phyloP scores from a whole-genome alignment of 2,888 invertebrate species.

The Taphrorychus bicolor region DNA sequence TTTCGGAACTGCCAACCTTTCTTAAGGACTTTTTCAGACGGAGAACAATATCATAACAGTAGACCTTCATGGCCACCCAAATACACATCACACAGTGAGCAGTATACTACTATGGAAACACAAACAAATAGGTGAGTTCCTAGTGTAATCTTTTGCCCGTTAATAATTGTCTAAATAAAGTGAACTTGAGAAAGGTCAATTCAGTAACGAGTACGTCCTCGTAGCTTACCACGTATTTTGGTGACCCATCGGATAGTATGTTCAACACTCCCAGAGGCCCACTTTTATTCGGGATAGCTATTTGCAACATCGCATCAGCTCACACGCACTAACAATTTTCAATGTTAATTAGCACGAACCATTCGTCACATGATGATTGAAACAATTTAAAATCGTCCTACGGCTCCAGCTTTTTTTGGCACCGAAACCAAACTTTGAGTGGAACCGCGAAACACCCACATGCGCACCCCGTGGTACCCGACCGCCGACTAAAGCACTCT shows the following conservation, averaged over 20 bases:
- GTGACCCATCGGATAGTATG: conserved; percentile 15
- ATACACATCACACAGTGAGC: too few species aligned
- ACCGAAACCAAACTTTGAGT: background rate
- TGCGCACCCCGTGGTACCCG: background rate
- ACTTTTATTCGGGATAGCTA: conserved; percentile 24
- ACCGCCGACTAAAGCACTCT: background rate
- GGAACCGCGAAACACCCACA: background rate
- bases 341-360: background rate
- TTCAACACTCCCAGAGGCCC: conserved; percentile 14
- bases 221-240: conserved; percentile 25
- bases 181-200: too few species aligned
- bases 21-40: too few species aligned
- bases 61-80: too few species aligned
- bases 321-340: background rate
- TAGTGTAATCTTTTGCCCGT: too few species aligned
- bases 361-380: background rate
- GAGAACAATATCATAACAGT: too few species aligned
- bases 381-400: background rate
- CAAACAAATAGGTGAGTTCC: too few species aligned
- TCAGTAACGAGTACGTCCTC: too few species aligned
- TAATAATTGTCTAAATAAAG: too few species aligned
- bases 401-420: background rate
- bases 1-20: too few species aligned
- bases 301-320: conserved; percentile 18
- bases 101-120: too few species aligned